Evolutionary conservation across 2,797 vertebrate genomes (phyloP), one percentile per base, ranked within the genome.

Genomic region (Synaphobranchus kaupii): DNA sequence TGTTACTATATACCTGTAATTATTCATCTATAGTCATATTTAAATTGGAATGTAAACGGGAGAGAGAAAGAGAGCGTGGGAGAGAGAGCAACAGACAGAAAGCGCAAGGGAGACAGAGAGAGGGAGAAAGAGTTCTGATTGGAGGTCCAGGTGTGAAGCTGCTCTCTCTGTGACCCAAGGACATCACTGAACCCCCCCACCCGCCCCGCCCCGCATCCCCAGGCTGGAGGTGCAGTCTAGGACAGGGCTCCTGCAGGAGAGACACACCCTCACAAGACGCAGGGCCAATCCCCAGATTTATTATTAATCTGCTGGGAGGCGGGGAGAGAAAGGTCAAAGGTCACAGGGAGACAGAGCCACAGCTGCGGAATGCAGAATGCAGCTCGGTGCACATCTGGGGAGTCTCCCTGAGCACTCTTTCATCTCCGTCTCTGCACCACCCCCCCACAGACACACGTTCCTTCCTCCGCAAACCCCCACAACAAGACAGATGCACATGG

Each of bases 311-410:
- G 88, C 84, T 68, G 89, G 89, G 88, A 92, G 91, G 90, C 39
- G 83, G 90, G 87, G 89, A 92, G 92, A 93, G 91, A 90, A 91
- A 81, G 89, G 87, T 68, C 66, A 68, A 10, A 90, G 86, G 56
- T 56, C 76, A 91, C 86, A n/a, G 7, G 2, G 13, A 12, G n/a
- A 22, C 89, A 81, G 60, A 89, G 83, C 0, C 44, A 31, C 90
- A 86, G 89, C 83, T 89, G 91, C 90, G 92, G 92, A 92, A 93
- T 89, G 91, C 90, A 92, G 92, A 92, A 93, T 91, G 91, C 78
- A 89, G 86, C 84, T 71, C 84, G 87, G 88, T 84, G 73, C 91
- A 90, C 89, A 91, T 17, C 90, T 90, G 91, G 92, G 87, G 91
- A 88, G 89, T 93, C 89, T 89, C 90, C 86, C 87, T 50, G 85